A percentile compares a stretch with the other conserved stretches of the same genome.
These are phyloP conservation scores for Botia almorhae DNA, from an alignment of 2,797 vertebrate species.

Conservation along the genomic window DNA sequence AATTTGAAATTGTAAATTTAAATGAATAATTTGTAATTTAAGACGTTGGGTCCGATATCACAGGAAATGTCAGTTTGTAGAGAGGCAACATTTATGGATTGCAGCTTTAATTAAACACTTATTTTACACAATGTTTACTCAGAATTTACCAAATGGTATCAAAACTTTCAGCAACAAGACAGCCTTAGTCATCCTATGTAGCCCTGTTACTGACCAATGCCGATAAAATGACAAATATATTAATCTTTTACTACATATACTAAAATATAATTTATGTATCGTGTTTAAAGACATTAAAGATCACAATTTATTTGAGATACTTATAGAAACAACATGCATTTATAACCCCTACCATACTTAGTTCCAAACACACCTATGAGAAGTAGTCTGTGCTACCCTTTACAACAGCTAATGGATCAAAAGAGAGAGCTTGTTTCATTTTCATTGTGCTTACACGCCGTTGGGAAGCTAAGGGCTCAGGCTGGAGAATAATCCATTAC, in stretches of 20 bases:
- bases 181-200: background rate
- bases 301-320: background rate
- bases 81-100: too few relatives aligned
- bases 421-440: conserved; percentile 30
- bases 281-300: background rate
- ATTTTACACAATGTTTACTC: too few relatives aligned
- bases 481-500: conserved; percentile 53
- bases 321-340: background rate
- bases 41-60: too few relatives aligned
- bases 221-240: background rate
- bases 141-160: too few relatives aligned
- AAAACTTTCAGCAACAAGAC: too few relatives aligned
- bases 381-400: conserved; percentile 11
- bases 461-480: conserved; percentile 33
- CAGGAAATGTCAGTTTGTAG: too few relatives aligned
- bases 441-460: conserved; percentile 50
- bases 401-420: conserved; percentile 42
- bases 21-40: too few relatives aligned
- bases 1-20: too few relatives aligned
- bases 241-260: background rate
- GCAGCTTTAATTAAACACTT: too few relatives aligned
- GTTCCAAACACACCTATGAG: background rate
- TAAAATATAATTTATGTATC: background rate
- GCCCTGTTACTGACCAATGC: background rate
- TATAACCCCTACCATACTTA: background rate